These are phyloP conservation scores for Acromyrmex charruanus DNA, from an alignment of 1,140 invertebrate genomes.

Conservation along the genomic window DNA sequence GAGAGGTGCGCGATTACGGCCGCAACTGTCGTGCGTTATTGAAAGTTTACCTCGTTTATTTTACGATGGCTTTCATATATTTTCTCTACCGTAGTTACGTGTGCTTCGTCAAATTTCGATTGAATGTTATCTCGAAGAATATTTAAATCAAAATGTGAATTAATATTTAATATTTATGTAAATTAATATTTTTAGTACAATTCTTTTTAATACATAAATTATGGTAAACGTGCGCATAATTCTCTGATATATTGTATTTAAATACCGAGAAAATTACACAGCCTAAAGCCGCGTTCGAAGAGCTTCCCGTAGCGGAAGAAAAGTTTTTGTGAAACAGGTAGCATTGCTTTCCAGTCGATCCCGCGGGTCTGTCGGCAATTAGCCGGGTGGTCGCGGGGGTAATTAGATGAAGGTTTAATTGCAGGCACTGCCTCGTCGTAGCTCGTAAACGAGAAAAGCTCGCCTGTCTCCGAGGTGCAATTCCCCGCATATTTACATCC, in stretches of 20 bases:
- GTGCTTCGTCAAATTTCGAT: neutral
- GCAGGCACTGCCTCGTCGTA: constrained; percentile 75
- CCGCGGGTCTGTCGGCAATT: constrained; percentile 73
- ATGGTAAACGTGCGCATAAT: neutral
- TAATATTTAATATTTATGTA: neutral
- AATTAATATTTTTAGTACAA: neutral
- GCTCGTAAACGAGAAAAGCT: constrained; percentile 78
- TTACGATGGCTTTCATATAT: constrained; percentile 12
- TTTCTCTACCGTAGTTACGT: neutral
- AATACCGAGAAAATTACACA: neutral
- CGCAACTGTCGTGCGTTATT: constrained; percentile 52
- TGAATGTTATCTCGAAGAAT: neutral
- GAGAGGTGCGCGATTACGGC: constrained; percentile 43
- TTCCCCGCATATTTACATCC: constrained; percentile 86
- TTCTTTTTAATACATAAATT: neutral
- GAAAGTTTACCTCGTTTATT: constrained; percentile 37
- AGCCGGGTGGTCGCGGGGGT: constrained; percentile 76
- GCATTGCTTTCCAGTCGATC: constrained; percentile 71
- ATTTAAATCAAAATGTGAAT: neutral
- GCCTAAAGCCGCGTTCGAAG: neutral
- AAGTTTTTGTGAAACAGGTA: constrained; percentile 50
- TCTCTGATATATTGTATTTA: neutral
- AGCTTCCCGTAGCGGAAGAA: constrained; percentile 42
- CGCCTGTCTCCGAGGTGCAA: constrained; percentile 85
- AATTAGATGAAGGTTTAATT: constrained; percentile 86